Evolutionary conservation across 2,888 invertebrate species (phyloP).

Genomic region (Venusia cambrica): DNA sequence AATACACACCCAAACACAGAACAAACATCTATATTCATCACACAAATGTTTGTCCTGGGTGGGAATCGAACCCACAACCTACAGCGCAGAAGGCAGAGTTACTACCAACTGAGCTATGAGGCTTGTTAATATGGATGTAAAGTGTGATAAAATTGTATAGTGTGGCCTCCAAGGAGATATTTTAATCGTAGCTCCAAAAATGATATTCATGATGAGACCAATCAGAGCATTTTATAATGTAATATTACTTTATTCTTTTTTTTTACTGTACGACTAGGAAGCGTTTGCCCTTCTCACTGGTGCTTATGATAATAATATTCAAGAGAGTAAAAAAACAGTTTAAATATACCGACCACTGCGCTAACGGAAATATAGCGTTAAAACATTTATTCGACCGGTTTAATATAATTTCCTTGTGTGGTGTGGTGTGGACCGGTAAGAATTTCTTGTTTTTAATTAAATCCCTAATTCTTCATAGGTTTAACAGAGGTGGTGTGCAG

Average conservation of each 20-base stretch:
- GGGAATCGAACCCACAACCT: no score
- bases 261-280: no score
- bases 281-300: no score
- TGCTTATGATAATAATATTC: background rate
- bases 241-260: no score
- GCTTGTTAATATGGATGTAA: slow-evolving; percentile 16
- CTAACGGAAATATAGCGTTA: slow-evolving; percentile 11
- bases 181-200: background rate
- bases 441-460: slow-evolving; percentile 16
- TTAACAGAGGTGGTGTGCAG: no score
- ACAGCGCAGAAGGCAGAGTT: no score
- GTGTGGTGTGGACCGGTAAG: slow-evolving; percentile 16
- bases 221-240: background rate
- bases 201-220: slow-evolving; percentile 2
- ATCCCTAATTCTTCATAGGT: no score
- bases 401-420: slow-evolving; percentile 17
- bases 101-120: no score
- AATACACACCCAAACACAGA: no score
- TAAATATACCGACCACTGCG: slow-evolving; percentile 7
- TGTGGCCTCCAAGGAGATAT: no score
- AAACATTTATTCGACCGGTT: slow-evolving; percentile 18
- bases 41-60: no score
- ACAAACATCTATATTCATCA: no score
- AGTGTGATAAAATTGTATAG: slow-evolving; percentile 10
- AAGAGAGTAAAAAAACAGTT: slow-evolving; percentile 6